Base-by-base conservation (phyloP, 2,113 vertebrate species). In the Penelope pileata region DNA sequence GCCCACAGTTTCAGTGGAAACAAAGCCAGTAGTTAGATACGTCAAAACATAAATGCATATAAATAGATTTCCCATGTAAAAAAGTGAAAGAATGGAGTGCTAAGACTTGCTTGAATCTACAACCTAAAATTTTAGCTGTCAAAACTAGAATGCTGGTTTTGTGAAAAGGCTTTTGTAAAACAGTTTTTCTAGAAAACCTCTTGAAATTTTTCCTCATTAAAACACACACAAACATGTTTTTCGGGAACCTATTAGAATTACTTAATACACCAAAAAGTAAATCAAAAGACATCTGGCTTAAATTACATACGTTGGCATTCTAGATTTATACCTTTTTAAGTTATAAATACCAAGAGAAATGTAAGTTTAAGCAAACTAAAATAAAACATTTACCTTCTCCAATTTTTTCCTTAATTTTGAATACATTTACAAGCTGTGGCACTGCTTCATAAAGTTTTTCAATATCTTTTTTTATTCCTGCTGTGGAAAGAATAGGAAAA, bases 351-450 rank as follows among this genome's bases (percentile, higher is more conserved):
- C 43, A 68, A n/a, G 87, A 80, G 8, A 68, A 70, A 85, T 14
- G 30, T 19, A 86, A 26, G 64, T 32, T 43, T 58, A 60, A 40
- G 47, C 42, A 81, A 83, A 48, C 40, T 36, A 83, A 88, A 90
- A 86, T 64, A 60, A 94, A 94, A 53, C 60, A 81, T 74, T 97
- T 96, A 99, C 99, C 99, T 99, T 99, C 99, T 97, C 99, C 99
- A 43, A 99, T 99, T 98, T 99, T 99, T 73, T 99, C 98, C 66
- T 98, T 98, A 64, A 99, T 98, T 95, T 97, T 98, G 96, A 99
- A 99, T 50, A 99, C 93, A 95, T 96, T 98, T 36, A 97, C 95
- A 80, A 99, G 98, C 96, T 99, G 99, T 90, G 99, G 99, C 40
- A 99, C 97, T 73, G 98, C 98, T 98, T 98, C 98, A 96, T 98